A percentile compares a stretch with the other conserved stretches of the same genome.
phyloP scores from a whole-genome alignment of 2,888 invertebrate species.

The Rotaria macrura region DNA sequence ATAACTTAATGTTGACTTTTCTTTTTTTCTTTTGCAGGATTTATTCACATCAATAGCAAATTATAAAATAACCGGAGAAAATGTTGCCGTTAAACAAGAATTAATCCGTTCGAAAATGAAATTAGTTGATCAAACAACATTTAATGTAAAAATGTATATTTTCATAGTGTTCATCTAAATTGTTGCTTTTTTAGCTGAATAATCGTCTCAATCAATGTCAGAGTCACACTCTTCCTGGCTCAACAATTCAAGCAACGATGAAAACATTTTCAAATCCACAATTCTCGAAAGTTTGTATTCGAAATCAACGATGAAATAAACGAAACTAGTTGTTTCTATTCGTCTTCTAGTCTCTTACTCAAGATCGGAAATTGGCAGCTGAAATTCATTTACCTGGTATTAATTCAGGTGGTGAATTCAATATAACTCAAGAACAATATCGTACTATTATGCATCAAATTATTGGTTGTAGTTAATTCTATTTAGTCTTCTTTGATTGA shows the following conservation, averaged over 20 bases:
- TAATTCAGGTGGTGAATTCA: background rate
- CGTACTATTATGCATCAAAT: background rate
- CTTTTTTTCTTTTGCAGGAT: too few relatives aligned
- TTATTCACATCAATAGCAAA: background rate
- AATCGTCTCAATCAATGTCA: background rate
- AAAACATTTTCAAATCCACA: background rate
- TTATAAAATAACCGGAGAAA: slow-evolving; percentile 17
- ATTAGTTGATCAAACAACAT: slow-evolving; percentile 9
- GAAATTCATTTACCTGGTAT: slow-evolving; percentile 6
- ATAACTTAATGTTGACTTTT: background rate
- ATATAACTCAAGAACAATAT: slow-evolving; percentile 10
- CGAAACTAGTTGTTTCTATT: too few relatives aligned
- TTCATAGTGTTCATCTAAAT: background rate
- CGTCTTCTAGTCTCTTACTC: background rate
- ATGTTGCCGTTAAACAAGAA: slow-evolving; percentile 16
- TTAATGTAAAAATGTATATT: background rate
- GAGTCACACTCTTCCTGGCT: background rate
- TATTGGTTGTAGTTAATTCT: background rate
- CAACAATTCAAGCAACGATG: background rate
- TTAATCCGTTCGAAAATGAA: slow-evolving; percentile 15
- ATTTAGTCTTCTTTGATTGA: background rate
- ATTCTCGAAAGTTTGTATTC: background rate
- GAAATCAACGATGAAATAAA: too few relatives aligned
- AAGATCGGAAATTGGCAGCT: background rate
- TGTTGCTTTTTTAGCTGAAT: background rate